Conservation (phyloP, 2,888 invertebrate genomes). For the Tuberolachnus salignus region DNA sequence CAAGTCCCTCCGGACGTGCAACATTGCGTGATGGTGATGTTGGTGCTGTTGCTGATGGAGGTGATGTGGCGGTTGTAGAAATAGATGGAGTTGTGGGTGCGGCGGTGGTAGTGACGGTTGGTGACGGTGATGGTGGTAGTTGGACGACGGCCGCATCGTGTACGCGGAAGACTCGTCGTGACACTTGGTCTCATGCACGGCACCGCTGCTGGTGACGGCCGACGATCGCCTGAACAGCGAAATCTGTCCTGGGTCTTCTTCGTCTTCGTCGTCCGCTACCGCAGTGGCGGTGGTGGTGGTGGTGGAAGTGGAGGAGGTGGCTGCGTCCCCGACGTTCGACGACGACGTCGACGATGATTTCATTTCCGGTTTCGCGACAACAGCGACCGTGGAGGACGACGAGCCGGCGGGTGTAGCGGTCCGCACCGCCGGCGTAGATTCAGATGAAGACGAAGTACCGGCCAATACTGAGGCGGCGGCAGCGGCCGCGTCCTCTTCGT, state of each 20-base stretch:
- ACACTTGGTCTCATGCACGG: conserved; percentile 61
- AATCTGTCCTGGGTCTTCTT: conserved; percentile 69
- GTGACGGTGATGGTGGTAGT: conserved; percentile 64
- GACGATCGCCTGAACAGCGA: conserved; percentile 71
- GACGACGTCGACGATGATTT: conserved; percentile 70
- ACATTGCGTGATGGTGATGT: conserved; percentile 50
- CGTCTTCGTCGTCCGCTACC: conserved; percentile 59
- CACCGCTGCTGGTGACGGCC: conserved; percentile 61
- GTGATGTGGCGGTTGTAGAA: conserved; percentile 60
- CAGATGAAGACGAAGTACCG: conserved; percentile 82
- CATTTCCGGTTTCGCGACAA: conserved; percentile 62
- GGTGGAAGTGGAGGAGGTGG: conserved; percentile 19
- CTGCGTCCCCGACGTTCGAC: conserved; percentile 73
- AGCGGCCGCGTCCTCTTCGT: conserved; percentile 61
- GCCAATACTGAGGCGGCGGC: conserved; percentile 63
- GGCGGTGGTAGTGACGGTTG: conserved; percentile 18
- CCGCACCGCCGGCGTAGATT: conserved; percentile 1
- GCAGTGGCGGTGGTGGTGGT: conserved; percentile 58
- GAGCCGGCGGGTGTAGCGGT: conserved; percentile 77
- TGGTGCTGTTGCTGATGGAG: conserved; percentile 59
- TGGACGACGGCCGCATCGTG: conserved; percentile 74
- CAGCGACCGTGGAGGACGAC: conserved; percentile 36
- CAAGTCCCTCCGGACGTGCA: conserved; percentile 47
- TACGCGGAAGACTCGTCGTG: conserved; percentile 66
- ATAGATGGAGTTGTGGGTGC: background rate